Evolutionary conservation across 2,113 vertebrate genomes (phyloP).

Genomic region (Cavia aperea): DNA sequence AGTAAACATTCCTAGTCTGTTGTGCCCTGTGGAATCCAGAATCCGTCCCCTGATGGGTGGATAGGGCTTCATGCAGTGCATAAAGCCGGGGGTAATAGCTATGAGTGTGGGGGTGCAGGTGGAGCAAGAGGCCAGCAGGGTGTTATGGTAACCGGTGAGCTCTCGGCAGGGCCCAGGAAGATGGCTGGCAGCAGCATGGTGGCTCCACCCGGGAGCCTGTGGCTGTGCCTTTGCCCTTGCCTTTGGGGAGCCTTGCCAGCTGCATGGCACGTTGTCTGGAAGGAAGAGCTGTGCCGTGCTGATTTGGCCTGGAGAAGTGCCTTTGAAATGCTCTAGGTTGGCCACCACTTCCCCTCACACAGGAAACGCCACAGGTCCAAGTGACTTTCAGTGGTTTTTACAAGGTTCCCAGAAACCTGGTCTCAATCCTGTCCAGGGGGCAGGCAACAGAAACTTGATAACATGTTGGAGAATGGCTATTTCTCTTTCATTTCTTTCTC

Average conservation of each 20-base stretch:
- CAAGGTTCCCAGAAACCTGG: background rate
- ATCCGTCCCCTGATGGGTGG: background rate
- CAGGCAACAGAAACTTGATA: background rate
- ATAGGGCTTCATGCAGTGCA: background rate
- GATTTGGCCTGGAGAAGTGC: background rate
- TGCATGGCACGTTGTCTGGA: background rate
- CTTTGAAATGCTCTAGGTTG: background rate
- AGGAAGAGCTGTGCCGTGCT: background rate
- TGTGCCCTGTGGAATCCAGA: background rate
- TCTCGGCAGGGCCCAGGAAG: background rate
- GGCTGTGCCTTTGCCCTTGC: background rate
- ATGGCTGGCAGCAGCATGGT: background rate
- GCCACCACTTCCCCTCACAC: background rate
- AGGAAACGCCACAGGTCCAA: background rate
- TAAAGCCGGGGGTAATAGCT: rapidly evolving
- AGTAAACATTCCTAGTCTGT: background rate
- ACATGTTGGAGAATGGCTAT: background rate
- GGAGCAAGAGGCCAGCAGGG: rapidly evolving
- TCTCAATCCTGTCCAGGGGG: background rate
- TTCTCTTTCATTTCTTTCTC: background rate
- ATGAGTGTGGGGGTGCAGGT: rapidly evolving
- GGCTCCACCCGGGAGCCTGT: background rate
- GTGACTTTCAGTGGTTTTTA: background rate
- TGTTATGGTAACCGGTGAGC: background rate
- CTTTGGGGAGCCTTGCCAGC: background rate